Percentiles rank a stretch among this genome's conserved stretches.
Evolutionary conservation across 2,113 vertebrate genomes (phyloP).

Genomic region (Acanthochromis polyacanthus): DNA sequence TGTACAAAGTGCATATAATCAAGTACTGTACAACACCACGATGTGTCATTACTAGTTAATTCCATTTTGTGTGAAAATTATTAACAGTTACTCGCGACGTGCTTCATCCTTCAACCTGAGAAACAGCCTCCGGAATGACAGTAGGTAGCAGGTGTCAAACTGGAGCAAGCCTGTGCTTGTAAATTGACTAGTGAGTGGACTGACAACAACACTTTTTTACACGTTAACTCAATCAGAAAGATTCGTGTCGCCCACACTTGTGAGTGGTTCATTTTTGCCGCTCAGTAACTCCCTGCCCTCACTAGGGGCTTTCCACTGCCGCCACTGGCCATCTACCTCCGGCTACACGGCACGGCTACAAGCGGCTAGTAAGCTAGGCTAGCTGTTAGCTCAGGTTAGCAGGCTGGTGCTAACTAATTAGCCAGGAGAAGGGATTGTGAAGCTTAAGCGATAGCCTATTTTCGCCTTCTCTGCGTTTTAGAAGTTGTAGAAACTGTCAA

Average conservation of each 20-base stretch:
- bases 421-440: conserved; percentile 55
- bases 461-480: conserved; percentile 14
- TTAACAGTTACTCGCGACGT: background rate
- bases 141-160: conserved; percentile 65
- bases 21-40: background rate
- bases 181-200: conserved; percentile 8
- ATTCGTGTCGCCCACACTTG: background rate
- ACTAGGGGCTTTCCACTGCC: conserved; percentile 35
- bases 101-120: background rate
- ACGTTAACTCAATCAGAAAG: background rate
- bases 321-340: conserved; percentile 34
- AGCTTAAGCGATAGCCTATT: conserved; percentile 57
- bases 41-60: background rate
- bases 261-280: background rate
- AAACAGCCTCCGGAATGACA: conserved; percentile 2
- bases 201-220: background rate
- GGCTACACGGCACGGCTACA: conserved; percentile 34
- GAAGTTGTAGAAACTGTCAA: background rate
- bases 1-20: conserved; percentile 31
- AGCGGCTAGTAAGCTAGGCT: conserved; percentile 68
- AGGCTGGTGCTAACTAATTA: conserved; percentile 74
- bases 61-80: background rate
- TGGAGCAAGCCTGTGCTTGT: conserved; percentile 23
- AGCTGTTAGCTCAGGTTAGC: conserved; percentile 68
- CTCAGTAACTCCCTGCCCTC: background rate